Percentiles rank a stretch among this genome's conserved stretches.
phyloP scores from a whole-genome alignment of 2,888 invertebrate species.

The Luffia ferchaultella region DNA sequence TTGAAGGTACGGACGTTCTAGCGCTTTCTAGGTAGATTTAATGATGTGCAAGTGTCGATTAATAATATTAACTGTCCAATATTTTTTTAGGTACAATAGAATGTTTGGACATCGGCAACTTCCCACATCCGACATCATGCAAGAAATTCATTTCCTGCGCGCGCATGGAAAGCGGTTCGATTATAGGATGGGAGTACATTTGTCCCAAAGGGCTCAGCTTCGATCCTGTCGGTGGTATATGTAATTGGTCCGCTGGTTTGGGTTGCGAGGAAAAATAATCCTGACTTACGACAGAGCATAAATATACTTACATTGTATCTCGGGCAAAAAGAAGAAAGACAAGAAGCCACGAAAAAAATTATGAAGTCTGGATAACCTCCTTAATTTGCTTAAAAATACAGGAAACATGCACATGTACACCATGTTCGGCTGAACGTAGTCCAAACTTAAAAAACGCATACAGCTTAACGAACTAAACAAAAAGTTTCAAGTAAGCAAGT shows the following conservation, averaged over 20 bases:
- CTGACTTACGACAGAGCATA: neutral
- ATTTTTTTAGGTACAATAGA: slow-evolving; percentile 72
- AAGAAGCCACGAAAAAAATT: neutral
- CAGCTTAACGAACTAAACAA: too few relatives aligned
- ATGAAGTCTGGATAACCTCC: neutral
- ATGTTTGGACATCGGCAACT: slow-evolving; percentile 89
- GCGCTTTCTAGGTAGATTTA: too few relatives aligned
- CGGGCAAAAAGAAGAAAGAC: neutral
- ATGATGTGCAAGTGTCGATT: too few relatives aligned
- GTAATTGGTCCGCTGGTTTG: slow-evolving; percentile 87
- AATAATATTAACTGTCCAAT: neutral
- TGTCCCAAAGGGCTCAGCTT: slow-evolving; percentile 88
- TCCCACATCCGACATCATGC: slow-evolving; percentile 90
- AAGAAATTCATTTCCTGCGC: slow-evolving; percentile 93
- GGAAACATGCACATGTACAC: neutral
- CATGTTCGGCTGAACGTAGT: neutral
- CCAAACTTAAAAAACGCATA: too few relatives aligned
- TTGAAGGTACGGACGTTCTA: too few relatives aligned
- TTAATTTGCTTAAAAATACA: neutral
- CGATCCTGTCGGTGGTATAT: slow-evolving; percentile 90
- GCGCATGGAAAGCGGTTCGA: slow-evolving; percentile 74
- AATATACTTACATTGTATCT: neutral
- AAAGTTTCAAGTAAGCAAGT: too few relatives aligned
- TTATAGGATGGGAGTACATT: slow-evolving; percentile 88
- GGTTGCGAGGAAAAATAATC: slow-evolving; percentile 71